These are phyloP conservation scores for Drosophila grimshawi DNA, from an alignment of 1,140 invertebrate species.

Conservation along the genomic window DNA sequence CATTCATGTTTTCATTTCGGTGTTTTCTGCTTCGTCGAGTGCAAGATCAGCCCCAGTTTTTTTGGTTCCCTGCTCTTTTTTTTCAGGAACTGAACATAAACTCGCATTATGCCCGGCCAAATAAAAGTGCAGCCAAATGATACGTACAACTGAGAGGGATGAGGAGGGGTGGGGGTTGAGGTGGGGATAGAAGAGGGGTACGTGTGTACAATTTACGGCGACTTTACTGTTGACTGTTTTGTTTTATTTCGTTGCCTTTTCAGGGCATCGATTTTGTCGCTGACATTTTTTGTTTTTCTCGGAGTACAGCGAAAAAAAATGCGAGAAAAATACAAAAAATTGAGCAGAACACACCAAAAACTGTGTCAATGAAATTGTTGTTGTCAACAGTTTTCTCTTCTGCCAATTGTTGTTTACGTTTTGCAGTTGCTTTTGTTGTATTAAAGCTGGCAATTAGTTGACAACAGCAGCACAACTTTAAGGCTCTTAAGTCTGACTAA, in stretches of 20 bases:
- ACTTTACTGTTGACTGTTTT: conserved; percentile 73
- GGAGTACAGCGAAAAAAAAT: background rate
- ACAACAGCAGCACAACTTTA: conserved; percentile 26
- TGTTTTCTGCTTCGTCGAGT: conserved; percentile 72
- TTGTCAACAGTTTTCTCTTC: conserved; percentile 52
- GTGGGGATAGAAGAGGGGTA: background rate
- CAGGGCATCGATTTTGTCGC: conserved; percentile 77
- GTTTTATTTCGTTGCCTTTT: conserved; percentile 75
- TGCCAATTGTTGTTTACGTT: conserved; percentile 48
- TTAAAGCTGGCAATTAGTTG: conserved; percentile 59
- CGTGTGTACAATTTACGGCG: conserved; percentile 70
- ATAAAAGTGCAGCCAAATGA: conserved; percentile 81
- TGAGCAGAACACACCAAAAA: conserved; percentile 31
- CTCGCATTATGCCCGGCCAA: conserved; percentile 72
- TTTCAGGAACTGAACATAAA: conserved; percentile 71
- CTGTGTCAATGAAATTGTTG: conserved; percentile 79
- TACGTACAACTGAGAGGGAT: conserved; percentile 65
- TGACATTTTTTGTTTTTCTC: conserved; percentile 56
- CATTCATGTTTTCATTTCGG: conserved; percentile 41
- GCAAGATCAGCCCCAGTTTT: conserved; percentile 66
- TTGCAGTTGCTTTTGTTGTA: conserved; percentile 13
- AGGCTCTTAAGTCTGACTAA: conserved; percentile 26
- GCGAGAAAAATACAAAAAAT: conserved; percentile 2
- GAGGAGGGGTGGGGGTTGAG: background rate
- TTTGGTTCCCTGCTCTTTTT: background rate